Evolutionary conservation across 2,797 vertebrate species (phyloP).

Genomic region (Fistularia commersonii): DNA sequence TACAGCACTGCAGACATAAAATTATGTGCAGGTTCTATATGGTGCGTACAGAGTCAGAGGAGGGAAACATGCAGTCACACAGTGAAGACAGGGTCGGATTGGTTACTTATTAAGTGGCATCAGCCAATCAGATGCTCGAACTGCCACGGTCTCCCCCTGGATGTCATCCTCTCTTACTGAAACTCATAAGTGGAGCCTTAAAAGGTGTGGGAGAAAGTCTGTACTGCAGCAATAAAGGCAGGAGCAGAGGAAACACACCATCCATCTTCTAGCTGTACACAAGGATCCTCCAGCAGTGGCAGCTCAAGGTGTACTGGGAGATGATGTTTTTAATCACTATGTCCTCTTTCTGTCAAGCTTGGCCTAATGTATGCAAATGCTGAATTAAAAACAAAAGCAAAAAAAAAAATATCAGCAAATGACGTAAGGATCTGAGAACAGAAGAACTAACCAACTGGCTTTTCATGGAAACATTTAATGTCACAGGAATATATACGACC

Average conservation of each 20-base stretch:
- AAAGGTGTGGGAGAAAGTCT: slow-evolving; percentile 38
- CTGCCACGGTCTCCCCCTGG: slow-evolving; percentile 39
- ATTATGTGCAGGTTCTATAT: slow-evolving; percentile 55
- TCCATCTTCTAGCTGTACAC: slow-evolving; percentile 37
- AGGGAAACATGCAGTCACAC: slow-evolving; percentile 56
- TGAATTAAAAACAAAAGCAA: background rate
- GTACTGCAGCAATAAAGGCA: slow-evolving; percentile 41
- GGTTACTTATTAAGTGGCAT: slow-evolving; percentile 32
- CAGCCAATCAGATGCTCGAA: slow-evolving; percentile 44
- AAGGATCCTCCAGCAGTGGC: slow-evolving; percentile 24
- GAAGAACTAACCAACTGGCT: no score
- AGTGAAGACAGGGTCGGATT: slow-evolving; percentile 44
- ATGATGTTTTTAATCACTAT: slow-evolving; percentile 22
- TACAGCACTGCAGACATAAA: slow-evolving; percentile 47
- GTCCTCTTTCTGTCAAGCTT: background rate
- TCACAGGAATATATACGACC: no score
- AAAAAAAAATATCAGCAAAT: background rate
- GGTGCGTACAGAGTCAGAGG: slow-evolving; percentile 35
- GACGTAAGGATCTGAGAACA: background rate
- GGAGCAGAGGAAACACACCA: slow-evolving; percentile 44
- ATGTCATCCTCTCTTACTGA: slow-evolving; percentile 48
- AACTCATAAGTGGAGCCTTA: slow-evolving; percentile 37
- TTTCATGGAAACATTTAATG: no score
- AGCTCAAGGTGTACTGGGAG: slow-evolving; percentile 34
- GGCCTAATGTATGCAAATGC: background rate